phyloP scores from a whole-genome alignment of 2,113 vertebrate genomes.

The Nannobrachium achirus region DNA sequence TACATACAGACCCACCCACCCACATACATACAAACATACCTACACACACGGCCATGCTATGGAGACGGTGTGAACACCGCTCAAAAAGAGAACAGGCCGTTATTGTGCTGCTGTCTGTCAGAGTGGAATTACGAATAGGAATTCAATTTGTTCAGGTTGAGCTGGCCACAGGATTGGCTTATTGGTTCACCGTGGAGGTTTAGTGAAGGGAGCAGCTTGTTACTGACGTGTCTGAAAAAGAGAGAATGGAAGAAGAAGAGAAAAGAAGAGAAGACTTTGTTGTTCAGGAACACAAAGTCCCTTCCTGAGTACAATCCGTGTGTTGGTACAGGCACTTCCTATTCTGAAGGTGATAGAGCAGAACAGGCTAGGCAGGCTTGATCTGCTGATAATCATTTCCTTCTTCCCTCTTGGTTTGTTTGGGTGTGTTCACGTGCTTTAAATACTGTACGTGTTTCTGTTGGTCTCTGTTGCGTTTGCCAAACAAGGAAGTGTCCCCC shows the following conservation, averaged over 20 bases:
- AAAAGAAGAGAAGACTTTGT: not conserved
- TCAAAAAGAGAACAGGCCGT: not conserved
- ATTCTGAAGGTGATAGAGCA: not conserved
- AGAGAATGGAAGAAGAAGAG: not conserved
- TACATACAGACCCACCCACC: no score
- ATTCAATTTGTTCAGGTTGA: not conserved
- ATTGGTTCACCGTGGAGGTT: not conserved
- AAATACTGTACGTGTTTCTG: no score
- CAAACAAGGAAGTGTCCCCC: no score
- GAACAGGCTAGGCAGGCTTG: not conserved
- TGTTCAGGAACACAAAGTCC: not conserved
- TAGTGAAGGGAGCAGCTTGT: not conserved
- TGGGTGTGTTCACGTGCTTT: not conserved
- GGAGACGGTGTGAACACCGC: no score
- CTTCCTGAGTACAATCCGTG: conserved; percentile 14
- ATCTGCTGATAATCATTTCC: not conserved
- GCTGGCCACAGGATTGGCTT: no score
- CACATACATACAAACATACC: no score
- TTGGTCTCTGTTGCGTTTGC: no score
- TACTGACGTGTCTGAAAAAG: not conserved
- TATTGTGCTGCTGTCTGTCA: conserved; percentile 1
- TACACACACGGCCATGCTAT: no score
- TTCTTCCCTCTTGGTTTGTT: not conserved
- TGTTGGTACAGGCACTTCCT: conserved; percentile 27
- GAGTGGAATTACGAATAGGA: not conserved